Evolutionary conservation across 2,888 invertebrate species (phyloP), one percentile per base, ranked within the genome.

Genomic region (Noctuana brunneofusca): DNA sequence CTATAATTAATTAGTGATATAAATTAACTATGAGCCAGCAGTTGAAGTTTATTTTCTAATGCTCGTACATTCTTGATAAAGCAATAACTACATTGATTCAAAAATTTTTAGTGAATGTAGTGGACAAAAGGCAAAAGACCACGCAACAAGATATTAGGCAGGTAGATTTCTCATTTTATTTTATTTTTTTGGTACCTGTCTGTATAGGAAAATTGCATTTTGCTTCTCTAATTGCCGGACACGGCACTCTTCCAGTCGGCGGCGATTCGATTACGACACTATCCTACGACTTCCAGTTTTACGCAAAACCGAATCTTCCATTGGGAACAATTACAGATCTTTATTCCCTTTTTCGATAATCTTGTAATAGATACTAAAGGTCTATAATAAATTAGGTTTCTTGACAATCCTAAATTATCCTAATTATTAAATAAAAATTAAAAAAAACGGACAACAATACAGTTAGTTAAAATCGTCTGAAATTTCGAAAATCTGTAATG

Each of bases 271-370:
- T 81, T 78, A 75, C 71, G 69, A 68, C 68, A 68, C 72, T 74
- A 74, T 68, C 75, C 79, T 76, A 76, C 76, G 77, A 80, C 78
- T 76, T 78, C 76, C 74, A 73, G 72, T 58, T 58, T 58, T 55
- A 64, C 58, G 46, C 46, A 41, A 64, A 63, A 63, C 54, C 56
- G 55, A 63, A 55, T 56, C 74, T 76, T 72, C 72, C 66, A 65
- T 66, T 66, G 30, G 69, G 71, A 67, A 66, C 64, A 48, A 54
- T 54, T 50, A 41, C 22, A 60, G 53, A 54, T 54, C 53, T 32
- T 60, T 38, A 1, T 20, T 30, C 22, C 50, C 41, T 54, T 54
- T 53, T 53, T 59, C 43, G 14, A 20, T 59, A 58, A 58, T 41
- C 52, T 58, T 58, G 58, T 58, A 58, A 58, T 27, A 11, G 27